Evolutionary conservation across 2,113 vertebrate genomes (phyloP).

Genomic region (Gallinago undulata): DNA sequence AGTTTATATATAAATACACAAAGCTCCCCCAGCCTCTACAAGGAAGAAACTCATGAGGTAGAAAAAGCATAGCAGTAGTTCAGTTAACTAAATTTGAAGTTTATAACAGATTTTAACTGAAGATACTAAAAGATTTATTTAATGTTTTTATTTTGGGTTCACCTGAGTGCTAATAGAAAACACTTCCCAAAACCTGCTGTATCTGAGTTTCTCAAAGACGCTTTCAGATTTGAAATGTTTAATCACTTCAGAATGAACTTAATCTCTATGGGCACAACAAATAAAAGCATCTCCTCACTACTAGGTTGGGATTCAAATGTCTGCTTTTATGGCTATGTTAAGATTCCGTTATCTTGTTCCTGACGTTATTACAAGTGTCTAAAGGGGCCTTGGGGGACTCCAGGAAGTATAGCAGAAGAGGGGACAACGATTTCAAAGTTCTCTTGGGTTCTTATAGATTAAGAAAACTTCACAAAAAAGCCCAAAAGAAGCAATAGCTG

Average conservation of each 20-base stretch:
- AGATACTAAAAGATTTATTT: neutral
- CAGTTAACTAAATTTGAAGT: neutral
- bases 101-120: neutral
- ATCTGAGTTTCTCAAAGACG: conserved; percentile 2
- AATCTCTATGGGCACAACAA: neutral
- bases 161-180: neutral
- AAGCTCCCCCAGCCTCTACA: neutral
- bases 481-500: neutral
- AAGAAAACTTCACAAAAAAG: neutral
- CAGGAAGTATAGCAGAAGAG: neutral
- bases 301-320: neutral
- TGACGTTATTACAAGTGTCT: neutral
- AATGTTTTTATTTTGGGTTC: conserved; percentile 2
- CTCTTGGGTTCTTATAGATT: neutral
- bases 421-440: neutral
- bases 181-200: neutral
- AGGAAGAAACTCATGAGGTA: neutral
- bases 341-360: neutral
- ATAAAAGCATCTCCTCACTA: neutral
- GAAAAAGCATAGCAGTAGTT: neutral
- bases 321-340: neutral
- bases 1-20: neutral
- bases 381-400: neutral
- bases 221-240: conserved; percentile 20
- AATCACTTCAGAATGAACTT: neutral